Percentiles rank a stretch among this genome's conserved stretches.
Conservation (phyloP, 2,113 vertebrate genomes). For the Scomber scombrus region DNA sequence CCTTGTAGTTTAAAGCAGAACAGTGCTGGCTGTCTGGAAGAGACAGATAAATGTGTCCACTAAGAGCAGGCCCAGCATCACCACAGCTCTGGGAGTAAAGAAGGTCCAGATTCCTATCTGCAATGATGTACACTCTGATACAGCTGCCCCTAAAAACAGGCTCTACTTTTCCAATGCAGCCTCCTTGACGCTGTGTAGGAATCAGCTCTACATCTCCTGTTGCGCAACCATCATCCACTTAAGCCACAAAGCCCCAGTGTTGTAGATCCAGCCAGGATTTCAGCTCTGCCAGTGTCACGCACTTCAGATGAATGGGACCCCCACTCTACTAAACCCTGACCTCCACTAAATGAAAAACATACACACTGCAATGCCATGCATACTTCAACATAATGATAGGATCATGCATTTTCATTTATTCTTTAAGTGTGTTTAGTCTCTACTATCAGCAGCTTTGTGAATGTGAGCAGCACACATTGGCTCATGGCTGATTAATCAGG, state of each 20-base stretch:
- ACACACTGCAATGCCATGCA: not conserved
- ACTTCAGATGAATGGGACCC: conserved; percentile 13
- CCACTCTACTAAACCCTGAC: conserved; percentile 4
- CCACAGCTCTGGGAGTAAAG: conserved; percentile 10
- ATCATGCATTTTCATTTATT: conserved; percentile 6
- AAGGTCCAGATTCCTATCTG: conserved; percentile 54
- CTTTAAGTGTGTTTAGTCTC: conserved; percentile 26
- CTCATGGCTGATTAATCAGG: not conserved
- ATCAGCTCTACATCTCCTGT: conserved; percentile 30
- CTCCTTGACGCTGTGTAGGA: not conserved
- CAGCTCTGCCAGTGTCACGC: conserved; percentile 25
- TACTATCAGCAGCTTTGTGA: conserved; percentile 30
- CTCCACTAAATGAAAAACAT: conserved; percentile 18
- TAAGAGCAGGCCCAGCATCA: conserved; percentile 18
- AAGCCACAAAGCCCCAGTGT: conserved; percentile 10
- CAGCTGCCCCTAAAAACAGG: conserved; percentile 19
- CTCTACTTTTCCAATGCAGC: conserved; percentile 1
- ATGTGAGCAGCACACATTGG: not conserved
- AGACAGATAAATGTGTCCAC: conserved; percentile 56
- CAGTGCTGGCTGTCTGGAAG: conserved; percentile 24
- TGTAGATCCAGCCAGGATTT: conserved; percentile 32
- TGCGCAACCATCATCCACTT: conserved; percentile 52
- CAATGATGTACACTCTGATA: conserved; percentile 52
- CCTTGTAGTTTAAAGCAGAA: conserved; percentile 45
- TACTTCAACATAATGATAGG: conserved; percentile 1